Evolutionary conservation across 2,888 invertebrate genomes (phyloP).

Genomic region (Microdon myrmicae): DNA sequence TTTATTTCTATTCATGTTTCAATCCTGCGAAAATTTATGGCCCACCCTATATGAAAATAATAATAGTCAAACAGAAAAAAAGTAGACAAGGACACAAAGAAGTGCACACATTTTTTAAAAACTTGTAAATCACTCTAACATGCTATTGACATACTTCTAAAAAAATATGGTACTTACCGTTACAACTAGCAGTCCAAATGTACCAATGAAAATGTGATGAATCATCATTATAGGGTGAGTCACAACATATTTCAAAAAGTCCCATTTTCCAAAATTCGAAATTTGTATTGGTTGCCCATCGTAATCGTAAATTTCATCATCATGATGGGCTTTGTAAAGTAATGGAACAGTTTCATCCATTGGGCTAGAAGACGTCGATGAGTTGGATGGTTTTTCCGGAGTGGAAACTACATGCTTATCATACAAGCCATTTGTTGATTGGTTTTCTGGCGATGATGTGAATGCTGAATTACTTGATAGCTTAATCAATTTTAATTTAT

Average conservation of each 20-base stretch:
- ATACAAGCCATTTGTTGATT: constrained; percentile 55
- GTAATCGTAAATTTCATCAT: constrained; percentile 63
- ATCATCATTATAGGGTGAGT: constrained; percentile 78
- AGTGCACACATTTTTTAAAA: no score
- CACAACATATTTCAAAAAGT: constrained; percentile 70
- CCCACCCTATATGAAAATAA: no score
- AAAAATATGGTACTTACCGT: constrained; percentile 70
- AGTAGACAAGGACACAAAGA: no score
- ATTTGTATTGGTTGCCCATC: constrained; percentile 61
- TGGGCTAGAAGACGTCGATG: constrained; percentile 25
- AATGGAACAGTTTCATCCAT: constrained; percentile 38
- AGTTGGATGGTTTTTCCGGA: constrained; percentile 26
- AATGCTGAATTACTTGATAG: constrained; percentile 55
- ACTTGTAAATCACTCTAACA: no score
- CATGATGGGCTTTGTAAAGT: constrained; percentile 53
- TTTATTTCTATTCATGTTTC: no score
- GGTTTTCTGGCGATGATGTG: constrained; percentile 48
- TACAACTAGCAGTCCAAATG: constrained; percentile 78
- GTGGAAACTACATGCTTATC: constrained; percentile 56
- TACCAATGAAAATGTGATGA: constrained; percentile 80
- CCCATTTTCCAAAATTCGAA: constrained; percentile 63
- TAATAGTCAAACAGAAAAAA: no score
- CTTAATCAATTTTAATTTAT: constrained; percentile 62
- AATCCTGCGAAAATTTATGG: no score
- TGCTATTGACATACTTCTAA: no score